A percentile compares a stretch with the other conserved stretches of the same genome.
phyloP scores from a whole-genome alignment of 2,888 invertebrate genomes.

The Cataglyphis livida region DNA sequence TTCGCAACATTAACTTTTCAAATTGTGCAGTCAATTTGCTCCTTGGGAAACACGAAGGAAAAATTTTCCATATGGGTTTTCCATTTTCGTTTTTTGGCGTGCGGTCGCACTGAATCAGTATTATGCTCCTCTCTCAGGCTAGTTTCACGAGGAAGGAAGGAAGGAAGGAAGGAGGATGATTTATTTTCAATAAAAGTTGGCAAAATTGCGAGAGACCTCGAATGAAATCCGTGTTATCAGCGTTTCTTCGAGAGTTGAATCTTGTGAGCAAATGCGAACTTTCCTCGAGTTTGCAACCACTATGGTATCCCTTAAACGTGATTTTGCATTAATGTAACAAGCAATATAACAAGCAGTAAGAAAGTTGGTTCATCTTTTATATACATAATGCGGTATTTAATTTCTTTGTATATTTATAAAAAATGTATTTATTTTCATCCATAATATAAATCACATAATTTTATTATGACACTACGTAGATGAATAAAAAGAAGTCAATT shows the following conservation, averaged over 20 bases:
- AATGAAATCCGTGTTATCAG: conserved; percentile 21
- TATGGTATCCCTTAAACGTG: conserved; percentile 40
- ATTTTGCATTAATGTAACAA: conserved; percentile 42
- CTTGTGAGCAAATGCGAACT: conserved; percentile 25
- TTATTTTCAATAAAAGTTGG: conserved; percentile 42
- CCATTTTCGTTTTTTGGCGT: conserved; percentile 1
- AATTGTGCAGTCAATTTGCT: not conserved
- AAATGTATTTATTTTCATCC: not conserved
- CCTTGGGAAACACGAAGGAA: not conserved
- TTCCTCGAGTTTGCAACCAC: conserved; percentile 19
- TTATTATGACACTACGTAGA: not conserved
- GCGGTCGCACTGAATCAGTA: not conserved
- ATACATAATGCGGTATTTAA: not conserved
- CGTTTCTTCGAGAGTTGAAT: conserved; percentile 20
- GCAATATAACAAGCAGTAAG: not conserved
- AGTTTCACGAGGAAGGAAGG: not conserved
- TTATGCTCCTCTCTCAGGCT: not conserved
- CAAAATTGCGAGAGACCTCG: not conserved
- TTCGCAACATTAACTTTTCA: conserved; percentile 17
- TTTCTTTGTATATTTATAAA: not conserved
- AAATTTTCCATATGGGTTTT: conserved; percentile 2
- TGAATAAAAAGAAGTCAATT: not conserved
- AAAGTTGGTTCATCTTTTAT: conserved; percentile 18
- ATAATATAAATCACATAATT: not conserved
- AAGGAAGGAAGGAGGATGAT: conserved; percentile 4